These are phyloP conservation scores for Vultur gryphus DNA, from an alignment of 2,797 vertebrate species.

Conservation along the genomic window DNA sequence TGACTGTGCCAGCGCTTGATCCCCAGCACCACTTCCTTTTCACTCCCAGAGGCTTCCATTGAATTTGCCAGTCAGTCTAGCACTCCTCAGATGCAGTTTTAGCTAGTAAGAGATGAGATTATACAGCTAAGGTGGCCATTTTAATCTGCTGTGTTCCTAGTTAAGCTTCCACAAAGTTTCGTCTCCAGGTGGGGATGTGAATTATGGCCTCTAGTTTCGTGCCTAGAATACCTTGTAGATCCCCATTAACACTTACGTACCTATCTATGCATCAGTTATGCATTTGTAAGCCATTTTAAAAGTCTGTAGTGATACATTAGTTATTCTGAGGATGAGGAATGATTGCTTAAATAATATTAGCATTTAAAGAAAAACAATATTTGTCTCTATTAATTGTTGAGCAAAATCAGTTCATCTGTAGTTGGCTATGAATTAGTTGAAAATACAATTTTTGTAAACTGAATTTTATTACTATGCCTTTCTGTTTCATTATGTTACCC, in stretches of 20 bases:
- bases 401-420: not conserved
- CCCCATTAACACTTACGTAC: not conserved
- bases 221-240: not conserved
- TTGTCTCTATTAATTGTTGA: conserved; percentile 28
- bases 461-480: conserved; percentile 6
- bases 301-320: not conserved
- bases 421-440: not conserved
- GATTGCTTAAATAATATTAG: conserved; percentile 19
- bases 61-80: not conserved
- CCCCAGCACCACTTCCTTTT: not conserved
- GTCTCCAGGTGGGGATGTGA: not conserved
- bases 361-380: conserved; percentile 13
- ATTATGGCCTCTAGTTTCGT: not conserved
- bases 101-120: not conserved
- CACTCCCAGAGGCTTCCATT: not conserved
- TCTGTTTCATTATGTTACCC: not conserved
- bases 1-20: not conserved
- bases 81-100: not conserved
- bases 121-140: not conserved
- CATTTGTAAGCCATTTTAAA: not conserved
- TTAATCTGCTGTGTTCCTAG: not conserved
- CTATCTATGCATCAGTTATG: not conserved
- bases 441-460: conserved; percentile 26
- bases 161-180: not conserved
- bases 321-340: not conserved